phyloP scores from a whole-genome alignment of 1,140 invertebrate species.

The Conopomorpha cramerella region DNA sequence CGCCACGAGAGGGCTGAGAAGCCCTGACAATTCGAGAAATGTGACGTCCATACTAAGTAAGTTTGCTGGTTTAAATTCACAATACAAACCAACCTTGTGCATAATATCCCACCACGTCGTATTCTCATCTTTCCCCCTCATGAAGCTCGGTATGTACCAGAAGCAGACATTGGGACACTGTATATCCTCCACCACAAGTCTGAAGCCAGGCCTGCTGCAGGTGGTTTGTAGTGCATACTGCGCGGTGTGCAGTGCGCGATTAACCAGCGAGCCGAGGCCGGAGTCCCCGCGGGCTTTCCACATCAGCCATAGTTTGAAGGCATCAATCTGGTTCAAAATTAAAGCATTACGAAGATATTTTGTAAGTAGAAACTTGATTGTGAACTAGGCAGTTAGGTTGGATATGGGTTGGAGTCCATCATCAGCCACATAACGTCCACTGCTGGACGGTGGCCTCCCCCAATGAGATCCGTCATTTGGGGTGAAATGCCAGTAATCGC shows the following conservation, averaged over 20 bases:
- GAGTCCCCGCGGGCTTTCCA: constrained; percentile 78
- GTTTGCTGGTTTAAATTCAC: too few relatives aligned
- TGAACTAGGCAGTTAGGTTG: too few relatives aligned
- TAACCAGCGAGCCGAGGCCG: constrained; percentile 63
- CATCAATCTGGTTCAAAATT: constrained; percentile 81
- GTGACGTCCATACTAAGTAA: too few relatives aligned
- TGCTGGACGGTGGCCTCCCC: too few relatives aligned
- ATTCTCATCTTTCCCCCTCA: constrained; percentile 67
- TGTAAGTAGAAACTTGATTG: too few relatives aligned
- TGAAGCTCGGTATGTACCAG: constrained; percentile 85
- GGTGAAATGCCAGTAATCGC: too few relatives aligned
- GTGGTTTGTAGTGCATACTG: constrained; percentile 63
- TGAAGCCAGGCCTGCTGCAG: constrained; percentile 60
- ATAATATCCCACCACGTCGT: constrained; percentile 71
- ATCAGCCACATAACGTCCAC: too few relatives aligned
- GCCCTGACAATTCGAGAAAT: too few relatives aligned
- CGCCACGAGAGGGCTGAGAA: too few relatives aligned
- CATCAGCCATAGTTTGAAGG: constrained; percentile 93
- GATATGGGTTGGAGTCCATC: too few relatives aligned
- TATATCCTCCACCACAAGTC: constrained; percentile 63
- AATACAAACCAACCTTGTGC: constrained; percentile 56
- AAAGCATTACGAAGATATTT: too few relatives aligned
- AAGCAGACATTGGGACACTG: constrained; percentile 89
- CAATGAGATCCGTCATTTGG: too few relatives aligned
- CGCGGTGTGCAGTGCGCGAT: constrained; percentile 67